Percentiles rank a stretch among this genome's conserved stretches.
phyloP scores from a whole-genome alignment of 2,797 vertebrate genomes.

The Mus caroli region DNA sequence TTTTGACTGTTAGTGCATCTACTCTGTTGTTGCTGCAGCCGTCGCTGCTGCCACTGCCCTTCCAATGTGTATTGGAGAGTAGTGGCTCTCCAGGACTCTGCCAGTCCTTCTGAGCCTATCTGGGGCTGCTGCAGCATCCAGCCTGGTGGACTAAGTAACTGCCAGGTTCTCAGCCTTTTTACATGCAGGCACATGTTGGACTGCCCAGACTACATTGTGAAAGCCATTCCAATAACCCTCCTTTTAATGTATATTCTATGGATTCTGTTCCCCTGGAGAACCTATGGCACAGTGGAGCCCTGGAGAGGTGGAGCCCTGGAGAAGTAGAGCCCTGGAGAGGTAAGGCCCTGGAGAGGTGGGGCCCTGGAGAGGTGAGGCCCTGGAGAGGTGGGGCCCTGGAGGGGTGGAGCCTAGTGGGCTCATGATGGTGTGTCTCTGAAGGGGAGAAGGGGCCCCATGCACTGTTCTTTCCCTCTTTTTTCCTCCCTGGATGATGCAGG shows the following conservation, averaged over 20 bases:
- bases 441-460: neutral
- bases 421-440: neutral
- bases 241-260: neutral
- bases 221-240: neutral
- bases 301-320: neutral
- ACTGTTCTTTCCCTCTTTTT: neutral
- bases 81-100: neutral
- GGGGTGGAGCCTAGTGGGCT: too few species aligned
- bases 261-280: neutral
- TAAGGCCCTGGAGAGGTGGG: neutral
- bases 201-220: neutral
- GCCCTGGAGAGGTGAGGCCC: neutral
- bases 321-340: neutral
- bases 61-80: neutral
- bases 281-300: neutral
- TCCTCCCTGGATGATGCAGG: neutral
- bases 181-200: neutral
- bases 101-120: neutral
- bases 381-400: neutral
- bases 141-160: neutral
- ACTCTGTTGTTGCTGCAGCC: neutral
- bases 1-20: too few species aligned
- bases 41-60: neutral
- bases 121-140: neutral
- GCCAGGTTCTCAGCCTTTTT: neutral